These are phyloP conservation scores for Apis florea DNA, from an alignment of 1,140 invertebrate species.

Conservation along the genomic window DNA sequence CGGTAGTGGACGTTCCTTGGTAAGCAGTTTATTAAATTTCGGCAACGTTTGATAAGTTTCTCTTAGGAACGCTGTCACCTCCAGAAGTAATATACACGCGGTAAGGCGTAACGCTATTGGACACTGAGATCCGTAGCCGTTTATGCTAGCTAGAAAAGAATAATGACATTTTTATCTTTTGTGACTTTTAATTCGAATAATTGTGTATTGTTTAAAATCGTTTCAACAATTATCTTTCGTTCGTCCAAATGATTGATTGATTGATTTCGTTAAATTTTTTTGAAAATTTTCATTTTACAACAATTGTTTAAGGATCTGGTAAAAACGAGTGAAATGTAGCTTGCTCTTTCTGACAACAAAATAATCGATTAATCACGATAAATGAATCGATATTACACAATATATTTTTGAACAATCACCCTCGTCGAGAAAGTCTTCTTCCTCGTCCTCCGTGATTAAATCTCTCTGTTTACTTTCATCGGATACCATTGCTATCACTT, in stretches of 20 bases:
- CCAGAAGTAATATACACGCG: slow-evolving; percentile 95
- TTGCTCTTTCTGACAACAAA: too few relatives aligned
- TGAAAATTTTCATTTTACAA: too few relatives aligned
- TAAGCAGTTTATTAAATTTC: slow-evolving; percentile 85
- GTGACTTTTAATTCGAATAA: too few relatives aligned
- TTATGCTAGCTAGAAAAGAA: slow-evolving; percentile 88
- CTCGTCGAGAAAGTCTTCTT: slow-evolving; percentile 99
- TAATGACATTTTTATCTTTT: neutral
- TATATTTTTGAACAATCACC: slow-evolving; percentile 80
- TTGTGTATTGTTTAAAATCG: too few relatives aligned
- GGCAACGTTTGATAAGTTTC: slow-evolving; percentile 95
- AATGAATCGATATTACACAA: too few relatives aligned
- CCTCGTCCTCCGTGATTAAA: slow-evolving; percentile 94
- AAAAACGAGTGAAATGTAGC: too few relatives aligned
- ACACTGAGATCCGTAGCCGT: slow-evolving; percentile 91
- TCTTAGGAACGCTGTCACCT: slow-evolving; percentile 97
- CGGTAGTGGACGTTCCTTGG: slow-evolving; percentile 87
- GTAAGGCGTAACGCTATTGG: slow-evolving; percentile 95
- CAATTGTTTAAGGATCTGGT: too few relatives aligned
- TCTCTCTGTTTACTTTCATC: slow-evolving; percentile 93
- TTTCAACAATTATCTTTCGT: too few relatives aligned
- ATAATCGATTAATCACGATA: too few relatives aligned
- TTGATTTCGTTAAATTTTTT: too few relatives aligned
- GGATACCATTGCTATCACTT: slow-evolving; percentile 85
- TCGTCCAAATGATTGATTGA: too few relatives aligned